Evolutionary conservation across 1,140 invertebrate species (phyloP).

Genomic region (Mycetomoellerius zeteki): DNA sequence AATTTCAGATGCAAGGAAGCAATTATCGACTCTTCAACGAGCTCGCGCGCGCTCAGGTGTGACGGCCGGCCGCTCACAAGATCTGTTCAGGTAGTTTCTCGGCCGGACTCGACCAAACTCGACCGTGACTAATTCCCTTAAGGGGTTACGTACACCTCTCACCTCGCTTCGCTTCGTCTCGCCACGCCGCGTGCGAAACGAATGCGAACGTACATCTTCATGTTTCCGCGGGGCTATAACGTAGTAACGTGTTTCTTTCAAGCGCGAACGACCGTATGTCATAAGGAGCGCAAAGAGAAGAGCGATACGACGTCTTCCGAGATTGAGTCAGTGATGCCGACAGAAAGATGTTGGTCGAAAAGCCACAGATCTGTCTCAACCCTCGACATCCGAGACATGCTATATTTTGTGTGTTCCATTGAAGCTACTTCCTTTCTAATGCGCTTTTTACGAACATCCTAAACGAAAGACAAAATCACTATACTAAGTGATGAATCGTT

Average conservation of each 20-base stretch:
- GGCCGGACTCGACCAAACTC: conserved; percentile 43
- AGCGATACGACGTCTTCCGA: neutral
- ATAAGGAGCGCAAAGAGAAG: conserved; percentile 3
- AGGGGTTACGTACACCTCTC: conserved; percentile 45
- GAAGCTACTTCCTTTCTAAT: conserved; percentile 46
- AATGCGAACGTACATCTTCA: conserved; percentile 50
- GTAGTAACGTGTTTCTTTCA: conserved; percentile 31
- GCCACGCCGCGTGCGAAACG: conserved; percentile 39
- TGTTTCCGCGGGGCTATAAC: conserved; percentile 34
- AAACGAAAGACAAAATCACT: conserved; percentile 1
- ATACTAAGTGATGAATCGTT: conserved; percentile 37
- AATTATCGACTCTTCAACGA: conserved; percentile 65
- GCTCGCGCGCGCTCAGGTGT: conserved; percentile 24
- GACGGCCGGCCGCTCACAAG: neutral
- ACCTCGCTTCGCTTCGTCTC: neutral
- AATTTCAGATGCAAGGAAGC: conserved; percentile 64
- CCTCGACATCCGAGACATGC: neutral
- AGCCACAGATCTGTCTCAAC: conserved; percentile 5
- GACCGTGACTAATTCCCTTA: conserved; percentile 62
- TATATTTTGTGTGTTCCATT: conserved; percentile 25
- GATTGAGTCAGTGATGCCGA: conserved; percentile 35
- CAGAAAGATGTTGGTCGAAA: conserved; percentile 2
- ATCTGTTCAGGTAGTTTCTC: conserved; percentile 57
- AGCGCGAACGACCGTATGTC: conserved; percentile 21
- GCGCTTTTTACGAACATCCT: conserved; percentile 9